Conservation (phyloP, 2,797 vertebrate species). For the Halcyon leucocephala region DNA sequence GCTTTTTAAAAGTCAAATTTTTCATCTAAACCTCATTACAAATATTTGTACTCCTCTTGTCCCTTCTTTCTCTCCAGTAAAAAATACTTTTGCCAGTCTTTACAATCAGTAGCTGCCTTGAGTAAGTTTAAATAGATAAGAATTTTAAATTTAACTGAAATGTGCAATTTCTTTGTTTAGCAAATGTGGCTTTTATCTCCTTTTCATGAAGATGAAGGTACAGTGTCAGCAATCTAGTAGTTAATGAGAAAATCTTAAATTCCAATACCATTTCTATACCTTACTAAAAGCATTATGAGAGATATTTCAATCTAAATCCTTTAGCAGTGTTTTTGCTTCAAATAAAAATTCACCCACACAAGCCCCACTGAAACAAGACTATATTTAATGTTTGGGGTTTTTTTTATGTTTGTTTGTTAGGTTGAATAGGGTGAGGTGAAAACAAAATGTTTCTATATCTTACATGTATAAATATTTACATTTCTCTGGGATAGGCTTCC, state of each 20-base stretch:
- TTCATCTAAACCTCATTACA: background rate
- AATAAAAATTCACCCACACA: background rate
- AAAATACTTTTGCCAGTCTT: background rate
- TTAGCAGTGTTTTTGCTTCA: background rate
- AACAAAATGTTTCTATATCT: background rate
- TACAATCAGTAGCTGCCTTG: background rate
- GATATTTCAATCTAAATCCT: background rate
- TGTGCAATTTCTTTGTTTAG: background rate
- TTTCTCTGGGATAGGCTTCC: background rate
- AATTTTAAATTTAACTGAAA: background rate
- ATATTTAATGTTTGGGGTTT: background rate
- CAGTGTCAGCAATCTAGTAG: background rate
- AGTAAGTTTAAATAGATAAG: background rate
- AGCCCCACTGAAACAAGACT: background rate
- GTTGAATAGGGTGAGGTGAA: background rate
- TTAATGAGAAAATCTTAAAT: background rate
- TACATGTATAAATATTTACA: background rate
- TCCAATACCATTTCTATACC: background rate
- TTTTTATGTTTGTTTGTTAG: background rate
- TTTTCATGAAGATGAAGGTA: background rate
- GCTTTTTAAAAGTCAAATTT: background rate
- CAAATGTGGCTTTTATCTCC: background rate
- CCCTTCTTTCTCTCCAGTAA: background rate
- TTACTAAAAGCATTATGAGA: background rate
- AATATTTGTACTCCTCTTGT: background rate